Base-by-base conservation (phyloP, 2,797 vertebrate genomes). In the Danio kyathit region DNA sequence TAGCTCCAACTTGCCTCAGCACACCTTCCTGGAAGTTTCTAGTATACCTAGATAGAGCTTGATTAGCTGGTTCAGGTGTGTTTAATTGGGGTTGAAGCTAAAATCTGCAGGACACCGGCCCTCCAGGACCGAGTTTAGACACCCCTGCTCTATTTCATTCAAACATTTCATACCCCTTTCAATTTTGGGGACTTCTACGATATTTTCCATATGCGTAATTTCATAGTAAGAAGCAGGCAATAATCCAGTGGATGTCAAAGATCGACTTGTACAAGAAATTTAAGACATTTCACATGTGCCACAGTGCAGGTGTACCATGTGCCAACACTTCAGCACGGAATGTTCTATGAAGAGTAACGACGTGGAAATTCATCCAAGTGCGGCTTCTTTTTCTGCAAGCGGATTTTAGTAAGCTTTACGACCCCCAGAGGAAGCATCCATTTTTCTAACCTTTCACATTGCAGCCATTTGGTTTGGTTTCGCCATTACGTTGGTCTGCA, bases 301-400 rank as follows among this genome's bases (percentile, higher is more conserved):
- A 65, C 29, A 29, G 29, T 81, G 63, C 78, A 81, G 85, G 78
- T 85, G 51, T 70, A 16, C 40, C 43, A 16, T 61, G 56, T 64
- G 77, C 71, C 83, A 77, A 64, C 7, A 16, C 67, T 79, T 41
- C 29, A 69, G 67, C 69, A 72, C 59, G 7, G 76, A 79, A 76
- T 76, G 78, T 81, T 86, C 69, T 60, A 43, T 51, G 5, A 80
- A 61, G 72, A 83, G 19, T 64, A 78, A 67, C 13, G 73, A 57
- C 38, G 29, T 66, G 56, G 17, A 72, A 71, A 43, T 40, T 52
- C 1, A 5, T 80, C 38, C 49, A 56, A 44, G 49, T 54, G 46
- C 4, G 17, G 54, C 54, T n/a, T 6, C 41, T 29, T 67, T 38
- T 56, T 77, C 48, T 46, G 6, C 9, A 12, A 70, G 12, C 5